These are phyloP conservation scores for Ophraella communa DNA, from an alignment of 2,888 invertebrate species.

Conservation along the genomic window DNA sequence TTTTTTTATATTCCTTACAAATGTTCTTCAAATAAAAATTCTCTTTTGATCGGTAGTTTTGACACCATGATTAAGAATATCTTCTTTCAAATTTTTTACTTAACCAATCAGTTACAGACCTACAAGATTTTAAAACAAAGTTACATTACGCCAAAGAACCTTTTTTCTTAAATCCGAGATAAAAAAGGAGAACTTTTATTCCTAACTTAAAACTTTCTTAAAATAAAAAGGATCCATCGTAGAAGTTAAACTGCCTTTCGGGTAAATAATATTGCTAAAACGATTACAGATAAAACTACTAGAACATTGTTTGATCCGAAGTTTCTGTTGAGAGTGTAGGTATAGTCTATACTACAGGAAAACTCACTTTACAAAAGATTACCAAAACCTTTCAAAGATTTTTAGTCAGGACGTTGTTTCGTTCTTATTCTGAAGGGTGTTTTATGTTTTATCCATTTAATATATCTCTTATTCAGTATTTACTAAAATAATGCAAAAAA, in stretches of 20 bases:
- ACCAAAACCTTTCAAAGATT: slow-evolving; percentile 43
- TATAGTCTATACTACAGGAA: slow-evolving; percentile 41
- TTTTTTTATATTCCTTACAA: too few species aligned
- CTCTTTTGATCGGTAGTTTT: too few species aligned
- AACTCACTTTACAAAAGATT: slow-evolving; percentile 45
- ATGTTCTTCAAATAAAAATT: too few species aligned
- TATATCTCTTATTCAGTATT: not conserved
- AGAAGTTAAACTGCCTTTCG: slow-evolving; percentile 3
- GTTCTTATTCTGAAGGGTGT: slow-evolving; percentile 25
- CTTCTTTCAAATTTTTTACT: too few species aligned
- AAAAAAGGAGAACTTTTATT: not conserved
- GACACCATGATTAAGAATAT: too few species aligned
- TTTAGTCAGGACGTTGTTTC: slow-evolving; percentile 38
- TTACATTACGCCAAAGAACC: not conserved
- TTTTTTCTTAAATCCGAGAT: not conserved
- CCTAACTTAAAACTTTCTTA: not conserved
- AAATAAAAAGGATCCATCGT: not conserved
- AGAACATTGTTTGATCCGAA: slow-evolving; percentile 13
- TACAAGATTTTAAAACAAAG: not conserved
- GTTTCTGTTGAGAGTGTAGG: slow-evolving; percentile 8
- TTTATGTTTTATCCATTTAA: slow-evolving; percentile 5
- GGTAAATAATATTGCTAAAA: slow-evolving; percentile 11
- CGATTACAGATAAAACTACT: slow-evolving; percentile 15
- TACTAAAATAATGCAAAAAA: too few species aligned
- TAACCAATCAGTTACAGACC: too few species aligned